Percentiles rank a stretch among this genome's conserved stretches.
These are phyloP conservation scores for Ceyx cyanopectus DNA, from an alignment of 2,113 vertebrate species.

Conservation along the genomic window DNA sequence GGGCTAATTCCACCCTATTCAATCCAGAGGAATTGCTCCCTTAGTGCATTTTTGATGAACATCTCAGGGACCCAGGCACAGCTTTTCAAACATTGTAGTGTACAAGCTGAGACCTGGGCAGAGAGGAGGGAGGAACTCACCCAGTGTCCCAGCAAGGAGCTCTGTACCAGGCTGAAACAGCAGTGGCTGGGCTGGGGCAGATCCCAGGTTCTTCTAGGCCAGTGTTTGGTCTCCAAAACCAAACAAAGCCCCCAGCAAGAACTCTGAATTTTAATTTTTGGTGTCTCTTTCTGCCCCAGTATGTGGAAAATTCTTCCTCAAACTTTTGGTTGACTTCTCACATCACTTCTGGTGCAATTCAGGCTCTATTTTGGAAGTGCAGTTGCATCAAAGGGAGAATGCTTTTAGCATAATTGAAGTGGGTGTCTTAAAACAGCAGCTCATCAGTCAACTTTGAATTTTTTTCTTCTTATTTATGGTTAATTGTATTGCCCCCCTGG, in stretches of 20 bases:
- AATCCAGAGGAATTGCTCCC: neutral
- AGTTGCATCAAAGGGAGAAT: slow-evolving; percentile 18
- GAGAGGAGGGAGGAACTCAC: neutral
- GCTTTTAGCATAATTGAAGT: slow-evolving; percentile 80
- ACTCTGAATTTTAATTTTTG: neutral
- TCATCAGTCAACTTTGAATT: slow-evolving; percentile 69
- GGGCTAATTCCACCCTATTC: slow-evolving; percentile 6
- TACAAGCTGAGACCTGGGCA: neutral
- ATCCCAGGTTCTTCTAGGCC: neutral
- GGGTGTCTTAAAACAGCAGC: slow-evolving; percentile 61
- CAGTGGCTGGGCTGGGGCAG: neutral
- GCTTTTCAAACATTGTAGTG: neutral
- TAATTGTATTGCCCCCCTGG: slow-evolving; percentile 68
- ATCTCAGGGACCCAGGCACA: neutral
- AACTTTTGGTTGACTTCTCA: slow-evolving; percentile 4
- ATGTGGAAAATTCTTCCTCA: neutral
- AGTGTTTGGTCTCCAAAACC: neutral
- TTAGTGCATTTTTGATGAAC: neutral
- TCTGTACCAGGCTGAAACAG: no score
- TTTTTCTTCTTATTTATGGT: slow-evolving; percentile 55
- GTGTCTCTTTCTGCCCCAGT: neutral
- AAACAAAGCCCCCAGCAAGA: neutral
- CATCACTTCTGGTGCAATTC: neutral
- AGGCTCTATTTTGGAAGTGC: slow-evolving; percentile 1
- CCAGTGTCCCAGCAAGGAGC: neutral